Percentiles rank a stretch among this genome's conserved stretches.
Conservation (phyloP, 2,113 vertebrate genomes). For the Podilymbus podiceps region DNA sequence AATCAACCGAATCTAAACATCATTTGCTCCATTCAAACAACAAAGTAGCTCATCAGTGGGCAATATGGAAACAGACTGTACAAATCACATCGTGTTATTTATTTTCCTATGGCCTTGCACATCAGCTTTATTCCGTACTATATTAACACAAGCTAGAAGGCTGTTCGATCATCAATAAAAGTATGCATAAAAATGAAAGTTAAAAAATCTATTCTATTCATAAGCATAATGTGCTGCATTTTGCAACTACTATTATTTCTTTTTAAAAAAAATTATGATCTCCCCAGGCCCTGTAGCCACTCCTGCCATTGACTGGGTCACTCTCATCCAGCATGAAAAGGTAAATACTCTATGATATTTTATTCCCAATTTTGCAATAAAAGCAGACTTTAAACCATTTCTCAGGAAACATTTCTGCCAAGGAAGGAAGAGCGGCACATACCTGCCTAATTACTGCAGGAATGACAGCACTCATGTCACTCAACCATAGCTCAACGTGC, state of each 20-base stretch:
- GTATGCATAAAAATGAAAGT: not conserved
- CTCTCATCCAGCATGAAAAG: not conserved
- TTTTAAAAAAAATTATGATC: too few relatives aligned
- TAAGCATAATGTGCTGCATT: not conserved
- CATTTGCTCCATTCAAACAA: slow-evolving; percentile 1
- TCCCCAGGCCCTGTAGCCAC: not conserved
- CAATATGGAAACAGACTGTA: not conserved
- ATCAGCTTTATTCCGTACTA: not conserved
- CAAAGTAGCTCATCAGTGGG: not conserved
- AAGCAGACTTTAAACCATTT: not conserved
- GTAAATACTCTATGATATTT: not conserved
- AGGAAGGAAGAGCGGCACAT: not conserved
- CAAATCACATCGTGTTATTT: not conserved
- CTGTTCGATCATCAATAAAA: not conserved
- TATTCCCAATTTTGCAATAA: not conserved
- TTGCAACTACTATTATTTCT: not conserved
- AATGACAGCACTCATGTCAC: not conserved
- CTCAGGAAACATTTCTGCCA: not conserved
- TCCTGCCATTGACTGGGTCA: not conserved
- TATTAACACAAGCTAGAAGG: not conserved
- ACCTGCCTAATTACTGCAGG: not conserved
- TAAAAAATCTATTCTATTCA: not conserved
- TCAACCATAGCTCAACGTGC: not conserved
- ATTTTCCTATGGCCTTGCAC: not conserved
- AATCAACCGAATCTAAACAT: slow-evolving; percentile 9